Conservation (phyloP, 2,888 invertebrate species). For the Epinotia ramella region DNA sequence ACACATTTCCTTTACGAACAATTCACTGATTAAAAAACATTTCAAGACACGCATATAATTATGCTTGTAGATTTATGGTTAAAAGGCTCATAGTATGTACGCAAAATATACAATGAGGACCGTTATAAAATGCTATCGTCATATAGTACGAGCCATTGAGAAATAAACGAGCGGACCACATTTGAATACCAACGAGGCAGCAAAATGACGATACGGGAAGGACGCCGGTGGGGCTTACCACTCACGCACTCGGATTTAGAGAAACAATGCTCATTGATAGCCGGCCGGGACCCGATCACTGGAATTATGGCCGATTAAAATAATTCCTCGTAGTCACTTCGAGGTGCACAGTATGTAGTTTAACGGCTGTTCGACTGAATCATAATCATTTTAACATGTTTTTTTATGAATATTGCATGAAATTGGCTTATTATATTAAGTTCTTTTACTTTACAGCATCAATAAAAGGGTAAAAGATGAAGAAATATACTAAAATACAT, state of each 20-base stretch:
- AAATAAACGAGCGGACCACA: conserved; percentile 72
- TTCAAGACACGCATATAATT: conserved; percentile 38
- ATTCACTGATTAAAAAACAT: conserved; percentile 22
- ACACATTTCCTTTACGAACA: conserved; percentile 21
- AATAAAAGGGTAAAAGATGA: too few relatives aligned
- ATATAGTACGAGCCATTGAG: conserved; percentile 73
- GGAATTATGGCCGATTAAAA: conserved; percentile 74
- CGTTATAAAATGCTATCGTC: conserved; percentile 76
- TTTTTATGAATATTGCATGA: conserved; percentile 10
- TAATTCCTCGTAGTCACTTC: conserved; percentile 69
- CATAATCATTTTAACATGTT: neutral
- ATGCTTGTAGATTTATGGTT: conserved; percentile 42
- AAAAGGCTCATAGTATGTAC: conserved; percentile 41
- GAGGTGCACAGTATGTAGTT: conserved; percentile 48
- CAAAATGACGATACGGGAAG: conserved; percentile 74
- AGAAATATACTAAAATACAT: too few relatives aligned
- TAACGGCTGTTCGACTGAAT: conserved; percentile 48
- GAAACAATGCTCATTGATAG: conserved; percentile 71
- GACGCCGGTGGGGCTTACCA: conserved; percentile 67
- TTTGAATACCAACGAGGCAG: conserved; percentile 75
- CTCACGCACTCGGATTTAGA: conserved; percentile 70
- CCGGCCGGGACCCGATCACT: conserved; percentile 69
- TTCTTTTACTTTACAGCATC: too few relatives aligned
- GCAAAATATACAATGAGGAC: conserved; percentile 51
- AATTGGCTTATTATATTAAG: neutral